phyloP scores from a whole-genome alignment of 2,888 invertebrate genomes.

The Glomeris marginata region DNA sequence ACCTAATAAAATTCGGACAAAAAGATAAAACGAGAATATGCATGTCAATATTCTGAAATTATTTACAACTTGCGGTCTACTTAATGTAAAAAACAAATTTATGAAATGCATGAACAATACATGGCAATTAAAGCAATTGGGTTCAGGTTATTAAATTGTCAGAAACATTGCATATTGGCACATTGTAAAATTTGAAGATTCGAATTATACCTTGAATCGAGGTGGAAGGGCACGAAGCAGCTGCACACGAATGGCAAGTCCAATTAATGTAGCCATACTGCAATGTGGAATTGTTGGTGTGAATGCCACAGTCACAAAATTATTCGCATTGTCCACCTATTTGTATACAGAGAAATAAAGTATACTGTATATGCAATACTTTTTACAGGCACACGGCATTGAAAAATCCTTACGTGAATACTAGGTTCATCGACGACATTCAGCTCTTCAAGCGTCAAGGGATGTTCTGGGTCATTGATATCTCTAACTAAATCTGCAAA shows the following conservation, averaged over 20 bases:
- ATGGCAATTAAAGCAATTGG: no score
- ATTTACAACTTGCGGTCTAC: no score
- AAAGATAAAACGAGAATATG: no score
- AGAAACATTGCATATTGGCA: no score
- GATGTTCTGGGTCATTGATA: slow-evolving; percentile 97
- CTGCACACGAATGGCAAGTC: slow-evolving; percentile 83
- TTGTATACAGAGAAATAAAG: slow-evolving; percentile 16
- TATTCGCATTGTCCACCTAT: slow-evolving; percentile 55
- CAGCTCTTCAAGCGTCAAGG: slow-evolving; percentile 82
- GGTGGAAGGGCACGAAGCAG: slow-evolving; percentile 67
- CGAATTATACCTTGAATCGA: slow-evolving; percentile 30
- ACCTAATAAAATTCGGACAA: slow-evolving; percentile 48
- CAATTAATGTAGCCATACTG: slow-evolving; percentile 92
- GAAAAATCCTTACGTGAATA: no score
- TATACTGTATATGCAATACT: neutral
- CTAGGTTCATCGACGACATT: slow-evolving; percentile 77
- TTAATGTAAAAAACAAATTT: no score
- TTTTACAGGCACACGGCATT: no score
- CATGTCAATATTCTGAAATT: no score
- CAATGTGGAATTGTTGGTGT: slow-evolving; percentile 99
- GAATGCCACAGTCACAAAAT: slow-evolving; percentile 59
- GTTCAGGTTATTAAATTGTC: no score
- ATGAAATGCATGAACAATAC: no score
- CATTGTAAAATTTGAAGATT: slow-evolving; percentile 12
- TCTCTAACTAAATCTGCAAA: slow-evolving; percentile 67